Evolutionary conservation across 2,113 vertebrate genomes (phyloP).

Genomic region (Mormyrus lacerda): DNA sequence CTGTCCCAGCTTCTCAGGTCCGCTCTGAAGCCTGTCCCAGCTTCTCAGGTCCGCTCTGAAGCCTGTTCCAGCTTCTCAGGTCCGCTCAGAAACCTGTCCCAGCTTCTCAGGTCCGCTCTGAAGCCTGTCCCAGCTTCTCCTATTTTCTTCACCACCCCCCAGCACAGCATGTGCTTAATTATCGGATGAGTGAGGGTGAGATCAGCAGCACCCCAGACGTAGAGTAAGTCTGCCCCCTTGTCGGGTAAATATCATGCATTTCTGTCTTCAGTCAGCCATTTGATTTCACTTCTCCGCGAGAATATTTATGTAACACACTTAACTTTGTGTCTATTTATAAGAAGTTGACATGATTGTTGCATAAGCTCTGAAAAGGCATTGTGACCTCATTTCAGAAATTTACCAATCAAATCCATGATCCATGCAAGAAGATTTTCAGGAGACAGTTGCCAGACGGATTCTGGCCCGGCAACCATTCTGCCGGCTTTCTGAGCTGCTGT

Average conservation of each 20-base stretch:
- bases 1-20: not conserved
- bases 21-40: not conserved
- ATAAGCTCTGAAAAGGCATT: constrained; percentile 13
- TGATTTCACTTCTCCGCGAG: not conserved
- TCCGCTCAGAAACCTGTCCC: no score
- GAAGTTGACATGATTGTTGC: constrained; percentile 28
- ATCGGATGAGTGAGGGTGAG: not conserved
- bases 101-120: no score
- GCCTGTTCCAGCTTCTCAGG: no score
- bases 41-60: not conserved
- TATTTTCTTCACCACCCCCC: not conserved
- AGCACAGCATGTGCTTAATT: not conserved
- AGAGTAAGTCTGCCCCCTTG: not conserved
- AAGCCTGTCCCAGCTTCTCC: not conserved
- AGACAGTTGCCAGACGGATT: not conserved
- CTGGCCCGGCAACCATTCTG: not conserved
- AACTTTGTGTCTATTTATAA: constrained; percentile 26
- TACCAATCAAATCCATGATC: not conserved
- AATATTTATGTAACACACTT: constrained; percentile 22
- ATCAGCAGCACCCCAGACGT: not conserved
- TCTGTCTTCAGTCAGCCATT: not conserved
- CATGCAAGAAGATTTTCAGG: not conserved
- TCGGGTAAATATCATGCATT: not conserved
- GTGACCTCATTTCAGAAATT: constrained; percentile 15
- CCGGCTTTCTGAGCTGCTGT: not conserved